phyloP scores from a whole-genome alignment of 2,888 invertebrate species.

The Zhengitettix transpicula region DNA sequence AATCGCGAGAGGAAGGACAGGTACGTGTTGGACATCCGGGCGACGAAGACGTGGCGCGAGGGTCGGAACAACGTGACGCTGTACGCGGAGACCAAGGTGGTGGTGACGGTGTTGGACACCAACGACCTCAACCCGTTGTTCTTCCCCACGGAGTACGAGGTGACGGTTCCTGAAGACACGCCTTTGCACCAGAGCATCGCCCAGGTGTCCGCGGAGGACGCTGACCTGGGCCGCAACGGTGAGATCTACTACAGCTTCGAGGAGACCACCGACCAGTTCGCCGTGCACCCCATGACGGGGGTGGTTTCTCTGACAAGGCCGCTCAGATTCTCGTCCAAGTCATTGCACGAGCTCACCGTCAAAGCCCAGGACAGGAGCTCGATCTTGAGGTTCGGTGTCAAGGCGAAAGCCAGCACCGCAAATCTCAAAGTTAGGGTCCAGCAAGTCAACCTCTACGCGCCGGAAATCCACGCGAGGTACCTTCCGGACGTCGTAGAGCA shows the following conservation, averaged over 20 bases:
- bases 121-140: conserved; percentile 91
- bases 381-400: conserved; percentile 29
- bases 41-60: conserved; percentile 41
- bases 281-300: conserved; percentile 85
- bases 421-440: conserved; percentile 58
- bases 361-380: conserved; percentile 73
- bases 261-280: conserved; percentile 67
- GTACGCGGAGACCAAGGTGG: conserved; percentile 54
- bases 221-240: conserved; percentile 88
- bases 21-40: conserved; percentile 63
- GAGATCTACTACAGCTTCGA: conserved; percentile 91
- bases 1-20: conserved; percentile 82
- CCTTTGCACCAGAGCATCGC: conserved; percentile 67
- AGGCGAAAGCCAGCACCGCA: conserved; percentile 51
- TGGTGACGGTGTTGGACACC: conserved; percentile 60
- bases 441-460: conserved; percentile 72
- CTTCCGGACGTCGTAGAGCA: conserved; percentile 68
- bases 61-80: conserved; percentile 31
- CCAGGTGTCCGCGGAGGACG: conserved; percentile 79
- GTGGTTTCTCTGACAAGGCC: conserved; percentile 68
- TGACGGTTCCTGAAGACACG: conserved; percentile 74
- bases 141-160: conserved; percentile 74
- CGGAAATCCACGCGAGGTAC: conserved; percentile 64
- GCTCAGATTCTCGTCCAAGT: conserved; percentile 50
- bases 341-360: conserved; percentile 59